phyloP scores from a whole-genome alignment of 2,113 vertebrate species.

The Vireo altiloquus region DNA sequence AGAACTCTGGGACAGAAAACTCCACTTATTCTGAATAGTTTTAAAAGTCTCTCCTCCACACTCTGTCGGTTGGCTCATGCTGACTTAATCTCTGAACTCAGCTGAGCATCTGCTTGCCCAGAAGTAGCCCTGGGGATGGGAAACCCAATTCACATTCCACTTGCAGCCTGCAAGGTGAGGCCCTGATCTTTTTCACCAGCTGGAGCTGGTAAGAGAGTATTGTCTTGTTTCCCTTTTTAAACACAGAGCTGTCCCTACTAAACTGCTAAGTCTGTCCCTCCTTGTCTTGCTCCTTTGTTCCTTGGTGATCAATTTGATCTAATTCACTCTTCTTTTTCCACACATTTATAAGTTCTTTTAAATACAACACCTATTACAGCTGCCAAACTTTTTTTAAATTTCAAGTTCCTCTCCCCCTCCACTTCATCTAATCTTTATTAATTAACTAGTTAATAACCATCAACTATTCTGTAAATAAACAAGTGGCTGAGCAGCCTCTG shows the following conservation, averaged over 20 bases:
- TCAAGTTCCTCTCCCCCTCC: not conserved
- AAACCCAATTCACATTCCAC: slow-evolving; percentile 9
- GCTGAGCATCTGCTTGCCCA: not conserved
- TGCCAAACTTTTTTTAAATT: not conserved
- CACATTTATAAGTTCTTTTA: not conserved
- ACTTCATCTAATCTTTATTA: slow-evolving; percentile 29
- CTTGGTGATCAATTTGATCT: not conserved
- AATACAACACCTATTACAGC: not conserved
- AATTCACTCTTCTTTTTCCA: not conserved
- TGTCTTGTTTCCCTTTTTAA: slow-evolving; percentile 8
- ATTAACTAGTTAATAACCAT: slow-evolving; percentile 37
- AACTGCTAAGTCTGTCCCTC: not conserved
- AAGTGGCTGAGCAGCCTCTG: not conserved
- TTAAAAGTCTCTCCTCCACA: not conserved
- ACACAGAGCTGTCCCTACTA: not conserved
- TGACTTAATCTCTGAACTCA: slow-evolving; percentile 13
- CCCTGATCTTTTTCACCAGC: not conserved
- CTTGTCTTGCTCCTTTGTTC: not conserved
- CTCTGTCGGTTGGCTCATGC: not conserved
- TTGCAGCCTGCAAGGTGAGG: not conserved
- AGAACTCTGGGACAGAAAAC: not conserved
- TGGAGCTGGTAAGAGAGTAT: not conserved
- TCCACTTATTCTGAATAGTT: not conserved
- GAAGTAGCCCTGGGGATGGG: slow-evolving; percentile 5
- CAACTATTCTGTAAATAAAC: slow-evolving; percentile 22